Percentiles rank a stretch among this genome's conserved stretches.
Conservation (phyloP, 2,797 vertebrate species). For the Hippocampus kuda region DNA sequence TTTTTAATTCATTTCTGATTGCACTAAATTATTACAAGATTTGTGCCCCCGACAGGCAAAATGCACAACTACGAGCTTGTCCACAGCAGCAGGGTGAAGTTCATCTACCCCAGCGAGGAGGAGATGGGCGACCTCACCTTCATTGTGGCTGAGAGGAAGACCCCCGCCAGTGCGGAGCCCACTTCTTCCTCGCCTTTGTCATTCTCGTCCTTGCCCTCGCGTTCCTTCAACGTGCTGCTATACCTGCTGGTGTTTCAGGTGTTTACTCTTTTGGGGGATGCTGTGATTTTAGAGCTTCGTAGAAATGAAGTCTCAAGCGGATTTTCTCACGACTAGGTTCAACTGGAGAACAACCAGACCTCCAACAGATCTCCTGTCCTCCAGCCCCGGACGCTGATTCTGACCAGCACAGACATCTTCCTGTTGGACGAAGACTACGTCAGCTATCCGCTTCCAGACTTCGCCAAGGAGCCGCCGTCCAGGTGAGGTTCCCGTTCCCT, state of each 20-base stretch:
- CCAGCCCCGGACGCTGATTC: conserved; percentile 82
- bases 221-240: conserved; percentile 82
- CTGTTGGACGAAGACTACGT: conserved; percentile 92
- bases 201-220: conserved; percentile 41
- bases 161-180: conserved; percentile 30
- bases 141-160: conserved; percentile 84
- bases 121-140: conserved; percentile 94
- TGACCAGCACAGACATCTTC: conserved; percentile 85
- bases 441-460: conserved; percentile 90
- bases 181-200: not conserved
- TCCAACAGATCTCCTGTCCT: conserved; percentile 51
- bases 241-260: conserved; percentile 92
- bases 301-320: not conserved
- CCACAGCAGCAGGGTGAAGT: conserved; percentile 94
- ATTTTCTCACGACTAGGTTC: conserved; percentile 34
- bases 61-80: conserved; percentile 97
- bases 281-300: too few relatives aligned
- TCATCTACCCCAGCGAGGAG: conserved; percentile 94
- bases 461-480: conserved; percentile 89
- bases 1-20: not conserved
- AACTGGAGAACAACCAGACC: conserved; percentile 51
- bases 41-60: conserved; percentile 69
- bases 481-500: conserved; percentile 29
- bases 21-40: not conserved
- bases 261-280: not conserved